phyloP scores from a whole-genome alignment of 2,888 invertebrate species.

The Cantharis rufa region DNA sequence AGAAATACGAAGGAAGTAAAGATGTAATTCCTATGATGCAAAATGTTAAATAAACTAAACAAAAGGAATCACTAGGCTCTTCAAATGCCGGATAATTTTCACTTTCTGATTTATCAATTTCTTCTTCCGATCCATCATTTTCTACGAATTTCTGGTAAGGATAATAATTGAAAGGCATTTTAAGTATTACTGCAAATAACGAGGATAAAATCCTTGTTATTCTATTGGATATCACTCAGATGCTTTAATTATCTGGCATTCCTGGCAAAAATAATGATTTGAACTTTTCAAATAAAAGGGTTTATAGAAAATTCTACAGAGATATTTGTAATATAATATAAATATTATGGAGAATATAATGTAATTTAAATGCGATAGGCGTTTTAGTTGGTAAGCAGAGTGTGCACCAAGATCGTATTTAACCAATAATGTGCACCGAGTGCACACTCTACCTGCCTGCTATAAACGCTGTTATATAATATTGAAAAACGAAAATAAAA shows the following conservation, averaged over 20 bases:
- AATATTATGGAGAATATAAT: no score
- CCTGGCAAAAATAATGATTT: background rate
- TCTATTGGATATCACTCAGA: no score
- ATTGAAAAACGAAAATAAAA: no score
- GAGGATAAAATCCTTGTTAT: background rate
- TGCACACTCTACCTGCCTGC: no score
- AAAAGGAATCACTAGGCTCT: constrained; percentile 65
- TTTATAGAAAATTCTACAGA: background rate
- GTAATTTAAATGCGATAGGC: no score
- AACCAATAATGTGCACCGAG: no score
- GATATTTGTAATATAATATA: background rate
- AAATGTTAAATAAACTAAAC: constrained; percentile 81
- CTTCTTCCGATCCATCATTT: background rate
- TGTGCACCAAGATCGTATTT: no score
- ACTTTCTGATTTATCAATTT: background rate
- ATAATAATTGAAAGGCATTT: background rate
- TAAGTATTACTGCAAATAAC: background rate
- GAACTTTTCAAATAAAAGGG: background rate
- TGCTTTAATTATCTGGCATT: no score
- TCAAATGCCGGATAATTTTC: background rate
- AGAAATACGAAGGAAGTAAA: constrained; percentile 93
- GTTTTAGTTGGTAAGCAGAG: no score
- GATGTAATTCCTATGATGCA: constrained; percentile 89
- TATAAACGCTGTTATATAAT: no score
- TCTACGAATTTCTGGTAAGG: background rate